These are phyloP conservation scores for Coregonus suidteri DNA, from an alignment of 2,797 vertebrate species.

Conservation along the genomic window DNA sequence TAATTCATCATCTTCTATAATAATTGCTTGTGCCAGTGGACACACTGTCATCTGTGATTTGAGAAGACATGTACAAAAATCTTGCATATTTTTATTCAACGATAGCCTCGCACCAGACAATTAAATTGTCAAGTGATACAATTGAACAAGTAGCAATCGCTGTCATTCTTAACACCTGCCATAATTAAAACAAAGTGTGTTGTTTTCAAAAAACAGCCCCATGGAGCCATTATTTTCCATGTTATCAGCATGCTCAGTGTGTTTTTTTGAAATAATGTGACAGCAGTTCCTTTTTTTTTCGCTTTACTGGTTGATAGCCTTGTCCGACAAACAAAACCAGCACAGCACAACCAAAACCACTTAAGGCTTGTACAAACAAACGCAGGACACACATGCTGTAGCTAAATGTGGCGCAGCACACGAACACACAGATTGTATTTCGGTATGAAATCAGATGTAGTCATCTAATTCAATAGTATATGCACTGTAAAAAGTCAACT, in stretches of 20 bases:
- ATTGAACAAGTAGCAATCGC: not conserved
- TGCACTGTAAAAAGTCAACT: too few relatives aligned
- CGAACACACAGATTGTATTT: conserved; percentile 6
- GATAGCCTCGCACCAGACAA: not conserved
- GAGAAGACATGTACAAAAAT: not conserved
- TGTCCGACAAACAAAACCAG: not conserved
- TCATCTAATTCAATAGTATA: conserved; percentile 10
- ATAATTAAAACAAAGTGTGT: conserved; percentile 18
- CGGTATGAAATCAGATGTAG: too few relatives aligned
- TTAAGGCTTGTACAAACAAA: not conserved
- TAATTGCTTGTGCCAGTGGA: not conserved
- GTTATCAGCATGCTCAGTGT: conserved; percentile 10
- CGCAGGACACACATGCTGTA: not conserved
- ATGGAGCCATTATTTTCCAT: conserved; percentile 1
- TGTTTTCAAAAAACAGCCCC: not conserved
- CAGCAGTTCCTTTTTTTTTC: conserved; percentile 7
- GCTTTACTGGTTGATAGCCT: conserved; percentile 1
- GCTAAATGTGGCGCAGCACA: conserved; percentile 4
- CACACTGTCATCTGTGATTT: not conserved
- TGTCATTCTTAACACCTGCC: conserved; percentile 1
- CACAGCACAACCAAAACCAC: not conserved
- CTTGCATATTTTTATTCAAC: not conserved
- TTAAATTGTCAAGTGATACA: conserved; percentile 3
- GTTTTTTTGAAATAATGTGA: not conserved
- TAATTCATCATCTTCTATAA: not conserved